A percentile compares a stretch with the other conserved stretches of the same genome.
Evolutionary conservation across 2,888 invertebrate species (phyloP).

Genomic region (Himalopsyche tibetana): DNA sequence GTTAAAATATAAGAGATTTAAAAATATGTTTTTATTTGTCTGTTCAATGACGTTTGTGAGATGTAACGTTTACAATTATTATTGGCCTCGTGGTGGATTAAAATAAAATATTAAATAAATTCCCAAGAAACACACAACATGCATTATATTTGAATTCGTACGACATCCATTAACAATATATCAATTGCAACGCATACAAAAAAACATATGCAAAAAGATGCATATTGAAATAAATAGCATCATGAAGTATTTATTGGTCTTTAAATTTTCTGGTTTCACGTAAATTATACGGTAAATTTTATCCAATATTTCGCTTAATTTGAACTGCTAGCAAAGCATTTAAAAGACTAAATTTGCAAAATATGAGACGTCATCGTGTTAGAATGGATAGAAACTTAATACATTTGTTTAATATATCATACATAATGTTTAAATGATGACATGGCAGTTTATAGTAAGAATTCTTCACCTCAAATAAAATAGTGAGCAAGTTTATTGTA

Average conservation of each 20-base stretch:
- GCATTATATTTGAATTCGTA: too few species aligned
- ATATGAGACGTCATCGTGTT: neutral
- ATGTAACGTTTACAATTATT: neutral
- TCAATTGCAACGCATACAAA: too few species aligned
- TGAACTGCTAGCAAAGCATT: neutral
- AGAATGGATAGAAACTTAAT: neutral
- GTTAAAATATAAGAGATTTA: constrained; percentile 3
- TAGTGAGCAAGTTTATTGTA: too few species aligned
- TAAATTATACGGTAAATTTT: too few species aligned
- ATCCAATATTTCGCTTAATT: too few species aligned
- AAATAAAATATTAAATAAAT: neutral
- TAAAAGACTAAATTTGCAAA: neutral
- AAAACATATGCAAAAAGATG: too few species aligned
- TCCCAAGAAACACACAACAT: neutral
- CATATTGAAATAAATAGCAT: too few species aligned
- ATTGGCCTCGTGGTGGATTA: constrained; percentile 5
- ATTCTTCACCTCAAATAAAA: too few species aligned
- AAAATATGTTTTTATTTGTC: constrained; percentile 20
- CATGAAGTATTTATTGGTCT: too few species aligned
- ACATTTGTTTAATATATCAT: neutral
- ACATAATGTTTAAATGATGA: neutral
- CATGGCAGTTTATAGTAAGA: neutral
- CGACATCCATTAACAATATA: too few species aligned
- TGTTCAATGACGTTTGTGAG: neutral
- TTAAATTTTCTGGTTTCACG: too few species aligned